Base-by-base conservation (phyloP, 2,888 invertebrate species). In the Synanthedon andrenaeformis region DNA sequence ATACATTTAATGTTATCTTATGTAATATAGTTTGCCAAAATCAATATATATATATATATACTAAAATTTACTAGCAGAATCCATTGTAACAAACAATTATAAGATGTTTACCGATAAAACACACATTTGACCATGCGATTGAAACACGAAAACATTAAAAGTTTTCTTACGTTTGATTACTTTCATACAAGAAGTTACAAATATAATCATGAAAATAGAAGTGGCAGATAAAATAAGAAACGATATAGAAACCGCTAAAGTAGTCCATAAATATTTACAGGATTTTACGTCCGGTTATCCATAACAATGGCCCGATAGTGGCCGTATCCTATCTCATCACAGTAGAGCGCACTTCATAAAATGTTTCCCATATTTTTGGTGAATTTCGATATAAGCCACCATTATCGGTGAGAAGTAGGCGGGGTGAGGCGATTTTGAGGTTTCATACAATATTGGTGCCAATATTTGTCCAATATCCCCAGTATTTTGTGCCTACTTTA, bases 291-390 rank as follows among this genome's bases (percentile, higher is more conserved):
- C 59, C 61, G 63, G 59, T 66, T 69, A 66, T 66, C 65, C 67
- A 64, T 64, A 67, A 67, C 67, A 70, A 66, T 67, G 64, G 62
- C 65, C 45, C 63, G 61, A 63, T 65, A 65, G 63, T 64, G 64
- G 65, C 62, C 66, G 62, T 65, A 64, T 60, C 64, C 64, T 66
- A 72, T 69, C 65, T 67, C 62, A 65, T 66, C 63, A 69, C 66
- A 65, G 62, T 64, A 64, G 64, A 64, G 58, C 62, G 64, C 64
- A 69, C 68, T 67, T 66, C 65, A 65, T 67, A 66, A 66, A 69
- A 67, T 69, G 57, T 62, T 64, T 59, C 59, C 59, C 63, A 63
- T 64, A 65, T 66, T 66, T 64, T 63, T 60, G 56, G 59, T 56
- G 57, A 60, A 62, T 59, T 62, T 57, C 49, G 49, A 49, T 49